These are phyloP conservation scores for Panagrolaimus sp. DNA, from an alignment of 1,140 invertebrate genomes.

Conservation along the genomic window DNA sequence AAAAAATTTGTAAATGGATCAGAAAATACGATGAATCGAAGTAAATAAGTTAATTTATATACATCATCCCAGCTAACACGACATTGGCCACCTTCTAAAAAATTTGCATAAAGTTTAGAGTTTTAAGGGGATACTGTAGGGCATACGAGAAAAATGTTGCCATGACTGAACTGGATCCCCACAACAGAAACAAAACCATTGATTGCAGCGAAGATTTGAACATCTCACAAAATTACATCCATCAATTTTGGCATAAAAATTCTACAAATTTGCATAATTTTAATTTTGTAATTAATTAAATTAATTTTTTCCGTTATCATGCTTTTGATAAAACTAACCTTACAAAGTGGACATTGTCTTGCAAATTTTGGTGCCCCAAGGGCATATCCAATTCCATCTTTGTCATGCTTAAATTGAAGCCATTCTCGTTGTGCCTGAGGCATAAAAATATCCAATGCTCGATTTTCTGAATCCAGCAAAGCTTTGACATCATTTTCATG, in stretches of 20 bases:
- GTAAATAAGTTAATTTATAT: constrained; percentile 20
- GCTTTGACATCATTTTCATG: neutral
- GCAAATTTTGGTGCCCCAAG: neutral
- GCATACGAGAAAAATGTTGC: constrained; percentile 29
- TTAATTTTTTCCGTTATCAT: constrained; percentile 12
- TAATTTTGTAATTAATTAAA: constrained; percentile 16
- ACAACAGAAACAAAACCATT: constrained; percentile 34
- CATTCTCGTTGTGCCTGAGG: neutral
- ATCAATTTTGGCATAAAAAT: constrained; percentile 28
- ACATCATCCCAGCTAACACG: constrained; percentile 22
- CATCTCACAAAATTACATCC: constrained; percentile 34
- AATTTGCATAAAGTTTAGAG: neutral
- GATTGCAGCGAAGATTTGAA: constrained; percentile 32
- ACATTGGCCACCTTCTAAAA: constrained; percentile 16
- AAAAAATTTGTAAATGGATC: constrained; percentile 24
- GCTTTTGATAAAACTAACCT: neutral
- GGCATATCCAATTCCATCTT: constrained; percentile 21
- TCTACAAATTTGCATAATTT: constrained; percentile 22
- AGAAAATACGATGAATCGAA: constrained; percentile 20
- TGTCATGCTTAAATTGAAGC: constrained; percentile 11
- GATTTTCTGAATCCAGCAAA: neutral
- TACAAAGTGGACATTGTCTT: constrained; percentile 25
- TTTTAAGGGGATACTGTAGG: no score
- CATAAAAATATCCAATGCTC: neutral
- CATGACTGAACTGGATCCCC: constrained; percentile 20